phyloP scores from a whole-genome alignment of 2,797 vertebrate species.

The Macrochelys suwanniensis region DNA sequence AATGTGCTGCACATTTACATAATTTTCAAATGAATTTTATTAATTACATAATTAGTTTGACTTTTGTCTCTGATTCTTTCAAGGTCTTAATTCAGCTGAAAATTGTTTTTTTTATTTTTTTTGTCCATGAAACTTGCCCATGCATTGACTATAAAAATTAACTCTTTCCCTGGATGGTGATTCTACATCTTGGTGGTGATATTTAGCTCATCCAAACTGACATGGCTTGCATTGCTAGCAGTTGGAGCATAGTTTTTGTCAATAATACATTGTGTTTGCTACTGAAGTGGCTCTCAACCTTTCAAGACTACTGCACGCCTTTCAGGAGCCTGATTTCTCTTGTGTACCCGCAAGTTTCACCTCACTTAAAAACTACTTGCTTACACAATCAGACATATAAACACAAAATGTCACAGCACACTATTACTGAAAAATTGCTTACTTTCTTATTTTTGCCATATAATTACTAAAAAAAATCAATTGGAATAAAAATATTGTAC shows the following conservation, averaged over 20 bases:
- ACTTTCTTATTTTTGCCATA: too few species aligned
- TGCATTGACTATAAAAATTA: neutral
- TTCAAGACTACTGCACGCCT: too few species aligned
- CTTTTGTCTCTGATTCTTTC: neutral
- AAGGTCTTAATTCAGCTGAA: neutral
- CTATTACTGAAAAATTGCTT: too few species aligned
- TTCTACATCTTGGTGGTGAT: neutral
- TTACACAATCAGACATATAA: too few species aligned
- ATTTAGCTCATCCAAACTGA: neutral
- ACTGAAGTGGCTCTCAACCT: too few species aligned
- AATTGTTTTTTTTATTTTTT: rapidly evolving
- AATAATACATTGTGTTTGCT: neutral
- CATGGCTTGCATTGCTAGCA: neutral
- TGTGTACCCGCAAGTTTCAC: too few species aligned
- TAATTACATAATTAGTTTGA: neutral
- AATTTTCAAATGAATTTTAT: neutral
- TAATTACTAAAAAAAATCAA: too few species aligned
- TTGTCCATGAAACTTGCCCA: neutral
- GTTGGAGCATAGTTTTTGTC: neutral
- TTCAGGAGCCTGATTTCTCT: too few species aligned
- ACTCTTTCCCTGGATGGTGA: neutral
- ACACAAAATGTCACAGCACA: too few species aligned
- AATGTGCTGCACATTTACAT: neutral
- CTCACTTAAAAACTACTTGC: too few species aligned
- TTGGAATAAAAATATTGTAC: too few species aligned